A percentile compares a stretch with the other conserved stretches of the same genome.
Evolutionary conservation across 2,113 vertebrate species (phyloP).

Genomic region (Periophthalmodon schlosseri): DNA sequence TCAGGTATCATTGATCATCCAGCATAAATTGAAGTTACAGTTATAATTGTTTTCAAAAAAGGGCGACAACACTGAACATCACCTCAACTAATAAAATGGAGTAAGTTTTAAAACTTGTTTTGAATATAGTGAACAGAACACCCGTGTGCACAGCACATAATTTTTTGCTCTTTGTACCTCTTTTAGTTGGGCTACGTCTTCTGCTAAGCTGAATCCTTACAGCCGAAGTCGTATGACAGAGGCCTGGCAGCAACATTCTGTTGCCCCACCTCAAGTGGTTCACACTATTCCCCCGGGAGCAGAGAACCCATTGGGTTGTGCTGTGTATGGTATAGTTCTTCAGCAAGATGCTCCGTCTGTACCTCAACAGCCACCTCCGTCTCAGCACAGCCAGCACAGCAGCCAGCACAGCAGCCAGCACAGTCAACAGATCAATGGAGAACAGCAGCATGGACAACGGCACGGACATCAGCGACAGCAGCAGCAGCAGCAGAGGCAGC

Average conservation of each 20-base stretch:
- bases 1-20: conserved; percentile 33
- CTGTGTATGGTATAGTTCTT: conserved; percentile 93
- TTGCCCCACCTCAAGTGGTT: conserved; percentile 83
- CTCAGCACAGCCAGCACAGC: conserved; percentile 74
- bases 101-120: conserved; percentile 60
- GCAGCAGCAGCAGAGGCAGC: conserved; percentile 72
- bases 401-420: conserved; percentile 75
- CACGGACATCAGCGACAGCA: conserved; percentile 24
- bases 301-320: conserved; percentile 90
- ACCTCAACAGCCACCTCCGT: conserved; percentile 78
- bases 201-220: conserved; percentile 79
- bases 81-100: conserved; percentile 54
- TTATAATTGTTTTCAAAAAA: not conserved
- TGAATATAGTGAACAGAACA: conserved; percentile 1
- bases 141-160: not conserved
- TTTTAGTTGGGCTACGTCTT: conserved; percentile 67
- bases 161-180: conserved; percentile 39
- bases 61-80: conserved; percentile 13
- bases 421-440: conserved; percentile 39
- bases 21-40: conserved; percentile 6
- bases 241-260: conserved; percentile 85
- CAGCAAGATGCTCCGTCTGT: conserved; percentile 84
- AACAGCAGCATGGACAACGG: conserved; percentile 66
- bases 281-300: conserved; percentile 85
- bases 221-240: conserved; percentile 77